Conservation (phyloP, 2,888 invertebrate species). For the Vesta saturnalis region DNA sequence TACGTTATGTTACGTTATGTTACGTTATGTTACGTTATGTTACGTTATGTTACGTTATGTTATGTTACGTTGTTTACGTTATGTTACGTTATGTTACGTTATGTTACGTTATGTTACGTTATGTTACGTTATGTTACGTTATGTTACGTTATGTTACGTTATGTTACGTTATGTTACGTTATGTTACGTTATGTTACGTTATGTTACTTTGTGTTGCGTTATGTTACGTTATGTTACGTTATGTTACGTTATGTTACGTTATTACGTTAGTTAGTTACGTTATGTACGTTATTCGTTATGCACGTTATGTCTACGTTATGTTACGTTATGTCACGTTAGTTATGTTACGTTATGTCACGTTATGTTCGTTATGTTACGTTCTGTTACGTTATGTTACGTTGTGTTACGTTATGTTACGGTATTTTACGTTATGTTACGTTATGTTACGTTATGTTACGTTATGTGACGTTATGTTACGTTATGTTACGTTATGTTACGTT, state of each 20-base stretch:
- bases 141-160: not conserved
- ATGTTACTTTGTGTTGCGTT: too few species aligned
- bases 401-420: not conserved
- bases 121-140: not conserved
- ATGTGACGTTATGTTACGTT: too few species aligned
- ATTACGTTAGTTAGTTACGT: too few species aligned
- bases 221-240: conserved; percentile 1
- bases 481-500: not conserved
- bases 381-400: too few species aligned
- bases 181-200: too few species aligned
- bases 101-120: not conserved
- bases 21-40: not conserved
- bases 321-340: not conserved
- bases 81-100: not conserved
- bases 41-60: not conserved
- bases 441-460: too few species aligned
- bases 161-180: not conserved
- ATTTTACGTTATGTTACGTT: too few species aligned
- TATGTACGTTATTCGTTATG: too few species aligned
- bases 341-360: too few species aligned
- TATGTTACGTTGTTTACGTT: too few species aligned
- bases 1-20: not conserved
- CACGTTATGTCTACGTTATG: too few species aligned
- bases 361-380: too few species aligned
- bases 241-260: not conserved